A percentile compares a stretch with the other conserved stretches of the same genome.
Evolutionary conservation across 2,113 vertebrate genomes (phyloP).

Genomic region (Albula goreensis): DNA sequence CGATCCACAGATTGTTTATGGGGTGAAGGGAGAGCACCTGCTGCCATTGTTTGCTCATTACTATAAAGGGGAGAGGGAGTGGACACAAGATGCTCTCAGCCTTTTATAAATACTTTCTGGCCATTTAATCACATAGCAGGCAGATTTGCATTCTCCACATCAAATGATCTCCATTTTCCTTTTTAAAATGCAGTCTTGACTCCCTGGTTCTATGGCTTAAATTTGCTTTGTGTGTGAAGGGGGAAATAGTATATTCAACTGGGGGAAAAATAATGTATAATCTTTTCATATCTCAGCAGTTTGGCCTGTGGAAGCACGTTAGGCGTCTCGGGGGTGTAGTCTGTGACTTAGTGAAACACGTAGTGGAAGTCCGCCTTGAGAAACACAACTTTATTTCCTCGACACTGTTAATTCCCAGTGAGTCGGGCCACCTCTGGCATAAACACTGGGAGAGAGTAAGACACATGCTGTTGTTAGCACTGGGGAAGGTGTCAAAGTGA

Average conservation of each 20-base stretch:
- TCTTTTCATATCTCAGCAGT: constrained; percentile 20
- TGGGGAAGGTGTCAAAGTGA: neutral
- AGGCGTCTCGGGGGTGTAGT: neutral
- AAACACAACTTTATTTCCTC: neutral
- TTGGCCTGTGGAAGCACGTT: neutral
- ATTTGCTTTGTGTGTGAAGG: constrained; percentile 13
- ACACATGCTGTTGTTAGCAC: neutral
- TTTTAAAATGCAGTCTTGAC: constrained; percentile 26
- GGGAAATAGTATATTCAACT: constrained; percentile 13
- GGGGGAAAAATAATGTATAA: constrained; percentile 15
- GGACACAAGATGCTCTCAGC: neutral
- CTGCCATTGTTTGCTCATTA: constrained; percentile 26
- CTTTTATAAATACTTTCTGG: constrained; percentile 14
- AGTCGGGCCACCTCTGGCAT: neutral
- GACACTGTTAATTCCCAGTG: neutral
- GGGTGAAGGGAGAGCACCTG: neutral
- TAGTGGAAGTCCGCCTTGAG: neutral
- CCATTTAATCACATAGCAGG: constrained; percentile 26
- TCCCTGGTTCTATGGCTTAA: constrained; percentile 26
- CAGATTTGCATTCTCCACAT: constrained; percentile 37
- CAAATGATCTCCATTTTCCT: constrained; percentile 32
- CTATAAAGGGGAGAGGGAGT: neutral
- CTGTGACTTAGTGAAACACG: neutral
- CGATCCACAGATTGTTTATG: neutral
- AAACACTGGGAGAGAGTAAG: neutral